Evolutionary conservation across 1,140 invertebrate genomes (phyloP), one percentile per base, ranked within the genome.

Genomic region (Eubasilissa regina): DNA sequence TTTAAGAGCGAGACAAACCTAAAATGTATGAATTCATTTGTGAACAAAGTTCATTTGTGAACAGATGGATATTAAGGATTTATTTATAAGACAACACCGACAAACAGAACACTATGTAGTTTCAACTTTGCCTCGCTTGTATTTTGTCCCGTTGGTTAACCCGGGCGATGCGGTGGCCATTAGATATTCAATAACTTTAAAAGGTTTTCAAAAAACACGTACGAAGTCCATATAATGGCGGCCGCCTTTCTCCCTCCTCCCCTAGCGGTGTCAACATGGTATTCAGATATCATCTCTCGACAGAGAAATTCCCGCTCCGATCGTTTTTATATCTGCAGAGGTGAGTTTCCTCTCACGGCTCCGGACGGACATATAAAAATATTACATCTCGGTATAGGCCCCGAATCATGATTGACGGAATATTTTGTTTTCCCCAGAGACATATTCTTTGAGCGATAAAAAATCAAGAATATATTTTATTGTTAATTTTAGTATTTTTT

Each of bases 161-260:
- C 66, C 62, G n/a, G 68, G 58, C 64, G 48, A 74, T 70, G 45
- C 68, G 48, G 66, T 66, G 74, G 75, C 81, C 78, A 83, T 83
- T 83, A 83, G 78, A 76, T 83, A 83, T 83, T 83, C 81, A 83
- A 83, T 83, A 83, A 83, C 81, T 83, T 80, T 83, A 83, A 83
- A 83, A 83, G 81, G 81, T 83, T 83, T 83, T 83, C 81, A 83
- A 83, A 83, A 83, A 80, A 78, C 81, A 83, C 81, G 81, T 83
- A 80, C 81, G 44, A 58, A 78, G 70, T 82, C 81, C 81, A 82
- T 82, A 82, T 82, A 82, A 77, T 75, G 78, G 55, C 60, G 76
- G 75, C 77, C 78, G 62, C 77, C 68, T 77, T 80, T 75, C 77
- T 79, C 64, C 56, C 70, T 19, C 45, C 60, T 35, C 25, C 25